Base-by-base conservation (phyloP, 2,113 vertebrate species). In the Globicephala melas region DNA sequence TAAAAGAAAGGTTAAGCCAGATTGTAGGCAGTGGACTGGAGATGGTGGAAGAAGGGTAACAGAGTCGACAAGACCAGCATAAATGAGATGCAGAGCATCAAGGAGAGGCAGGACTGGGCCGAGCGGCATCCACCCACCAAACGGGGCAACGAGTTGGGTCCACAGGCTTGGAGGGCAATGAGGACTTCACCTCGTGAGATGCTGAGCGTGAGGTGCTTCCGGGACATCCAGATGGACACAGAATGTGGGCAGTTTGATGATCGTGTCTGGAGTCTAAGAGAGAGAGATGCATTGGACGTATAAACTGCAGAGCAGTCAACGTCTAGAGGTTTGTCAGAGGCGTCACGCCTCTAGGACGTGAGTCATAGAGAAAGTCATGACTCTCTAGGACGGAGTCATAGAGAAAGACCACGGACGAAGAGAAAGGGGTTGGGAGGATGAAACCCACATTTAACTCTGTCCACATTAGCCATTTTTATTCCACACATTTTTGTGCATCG, bases 171-270 rank as follows among this genome's bases (percentile, higher is more conserved):
- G 23, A 88, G 62, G 36, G 67, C 84, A 83, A 3, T 1, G 31
- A 80, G 28, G 18, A 60, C 63, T 53, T n/a, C 60, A 25, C 53
- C 74, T 36, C 4, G 38, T 14, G 77, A 88, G 26, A 73, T 28
- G 71, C 76, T 81, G 81, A 68, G 6, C 25, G 26, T 44, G 91
- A 93, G 76, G 93, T 89, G 76, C 77, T 95, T 68, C 82, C 70
- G 44, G 85, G 70, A 96, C 89, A 95, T 92, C 73, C 98, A 94
- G 82, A 96, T 97, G 93, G 94, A 96, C 94, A 91, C 82, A 20
- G 44, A 74, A 96, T 71, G 93, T 53, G 93, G 73, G 55, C 86
- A n/a, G 41, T 86, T 74, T 96, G 94, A 97, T 83, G 88, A 96
- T 74, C 65, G 62, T 91, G 93, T 90, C 80, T 86, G 31, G 77